phyloP scores from a whole-genome alignment of 2,888 invertebrate genomes.

The Drosophila merina region DNA sequence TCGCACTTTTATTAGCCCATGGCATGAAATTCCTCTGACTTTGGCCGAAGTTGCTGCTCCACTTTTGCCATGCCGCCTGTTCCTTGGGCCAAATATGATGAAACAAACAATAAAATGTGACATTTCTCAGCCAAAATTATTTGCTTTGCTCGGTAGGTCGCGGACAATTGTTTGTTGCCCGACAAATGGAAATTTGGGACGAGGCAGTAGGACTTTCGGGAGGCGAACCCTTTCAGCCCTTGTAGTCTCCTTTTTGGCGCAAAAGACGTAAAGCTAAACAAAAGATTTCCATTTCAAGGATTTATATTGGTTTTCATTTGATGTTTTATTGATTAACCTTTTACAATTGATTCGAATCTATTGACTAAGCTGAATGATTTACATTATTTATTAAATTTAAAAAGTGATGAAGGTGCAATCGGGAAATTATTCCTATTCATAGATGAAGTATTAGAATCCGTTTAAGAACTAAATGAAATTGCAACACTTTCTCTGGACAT shows the following conservation, averaged over 20 bases:
- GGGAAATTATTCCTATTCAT: no score
- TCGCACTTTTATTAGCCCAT: slow-evolving; percentile 65
- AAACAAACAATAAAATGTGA: slow-evolving; percentile 43
- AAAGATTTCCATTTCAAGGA: slow-evolving; percentile 24
- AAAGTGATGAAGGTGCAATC: background rate
- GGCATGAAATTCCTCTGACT: slow-evolving; percentile 64
- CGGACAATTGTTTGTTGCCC: slow-evolving; percentile 23
- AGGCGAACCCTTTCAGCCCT: slow-evolving; percentile 8
- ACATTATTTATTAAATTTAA: slow-evolving; percentile 3
- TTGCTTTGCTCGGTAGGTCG: slow-evolving; percentile 54
- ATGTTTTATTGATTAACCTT: slow-evolving; percentile 19
- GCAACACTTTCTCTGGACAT: slow-evolving; percentile 13
- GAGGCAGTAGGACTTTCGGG: background rate
- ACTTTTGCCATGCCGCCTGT: slow-evolving; percentile 21
- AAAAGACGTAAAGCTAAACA: slow-evolving; percentile 1
- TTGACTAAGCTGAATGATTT: background rate
- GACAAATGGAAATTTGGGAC: slow-evolving; percentile 1
- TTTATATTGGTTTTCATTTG: slow-evolving; percentile 20
- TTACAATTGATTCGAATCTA: slow-evolving; percentile 1
- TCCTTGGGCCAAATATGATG: slow-evolving; percentile 19
- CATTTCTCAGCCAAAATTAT: slow-evolving; percentile 59
- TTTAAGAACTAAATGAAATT: no score
- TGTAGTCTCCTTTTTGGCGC: slow-evolving; percentile 25
- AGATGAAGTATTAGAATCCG: no score
- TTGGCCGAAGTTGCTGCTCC: slow-evolving; percentile 52